Percentiles rank a stretch among this genome's conserved stretches.
These are phyloP conservation scores for Heterotis niloticus DNA, from an alignment of 2,113 vertebrate genomes.

Conservation along the genomic window DNA sequence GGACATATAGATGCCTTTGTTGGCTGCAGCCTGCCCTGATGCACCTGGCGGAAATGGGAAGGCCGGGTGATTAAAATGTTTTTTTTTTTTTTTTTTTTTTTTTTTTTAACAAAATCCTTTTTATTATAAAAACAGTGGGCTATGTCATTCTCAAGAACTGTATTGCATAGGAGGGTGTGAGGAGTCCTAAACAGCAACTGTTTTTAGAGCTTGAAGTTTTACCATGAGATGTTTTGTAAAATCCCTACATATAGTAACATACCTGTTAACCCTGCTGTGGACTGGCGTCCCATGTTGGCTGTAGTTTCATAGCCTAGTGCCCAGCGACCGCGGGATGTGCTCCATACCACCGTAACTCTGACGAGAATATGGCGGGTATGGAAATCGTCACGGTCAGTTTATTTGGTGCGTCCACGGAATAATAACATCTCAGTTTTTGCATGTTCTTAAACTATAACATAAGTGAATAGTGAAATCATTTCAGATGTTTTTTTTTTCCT, in stretches of 20 bases:
- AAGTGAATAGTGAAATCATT: constrained; percentile 42
- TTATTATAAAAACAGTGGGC: constrained; percentile 27
- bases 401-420: neutral
- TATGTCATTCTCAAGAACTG: constrained; percentile 21
- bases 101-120: constrained; percentile 20
- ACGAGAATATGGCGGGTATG: too few relatives aligned
- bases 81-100: constrained; percentile 19
- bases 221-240: too few relatives aligned
- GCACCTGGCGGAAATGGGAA: constrained; percentile 45
- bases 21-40: neutral
- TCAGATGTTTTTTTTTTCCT: constrained; percentile 37
- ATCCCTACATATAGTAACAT: too few relatives aligned
- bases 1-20: constrained; percentile 44
- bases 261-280: too few relatives aligned
- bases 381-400: neutral
- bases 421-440: constrained; percentile 40
- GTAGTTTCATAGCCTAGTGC: too few relatives aligned
- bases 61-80: constrained; percentile 24
- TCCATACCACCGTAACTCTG: neutral
- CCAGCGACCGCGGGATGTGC: too few relatives aligned
- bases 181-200: constrained; percentile 9
- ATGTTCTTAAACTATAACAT: constrained; percentile 47
- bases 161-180: constrained; percentile 13
- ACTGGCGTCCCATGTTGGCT: too few relatives aligned
- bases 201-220: neutral